These are phyloP conservation scores for Drosophila sp. DNA, from an alignment of 1,140 invertebrate genomes.

Conservation along the genomic window DNA sequence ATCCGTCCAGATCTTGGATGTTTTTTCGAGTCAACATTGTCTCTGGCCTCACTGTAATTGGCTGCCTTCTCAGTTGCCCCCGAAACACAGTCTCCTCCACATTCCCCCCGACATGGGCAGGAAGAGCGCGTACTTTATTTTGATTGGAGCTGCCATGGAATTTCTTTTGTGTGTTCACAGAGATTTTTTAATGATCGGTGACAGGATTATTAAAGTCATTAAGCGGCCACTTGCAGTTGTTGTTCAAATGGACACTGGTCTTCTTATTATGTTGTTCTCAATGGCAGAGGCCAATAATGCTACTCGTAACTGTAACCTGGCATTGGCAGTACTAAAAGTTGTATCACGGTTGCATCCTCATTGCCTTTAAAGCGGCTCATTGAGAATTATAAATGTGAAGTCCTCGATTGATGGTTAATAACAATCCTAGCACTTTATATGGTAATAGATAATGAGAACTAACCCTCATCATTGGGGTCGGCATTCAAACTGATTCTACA, in stretches of 20 bases:
- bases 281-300: constrained; percentile 33
- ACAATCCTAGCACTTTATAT: too few relatives aligned
- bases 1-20: constrained; percentile 18
- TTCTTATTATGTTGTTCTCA: constrained; percentile 30
- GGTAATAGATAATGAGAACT: too few relatives aligned
- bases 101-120: constrained; percentile 42
- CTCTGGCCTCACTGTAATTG: constrained; percentile 48
- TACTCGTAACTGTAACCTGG: constrained; percentile 73
- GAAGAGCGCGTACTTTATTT: constrained; percentile 81
- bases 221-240: constrained; percentile 58
- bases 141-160: constrained; percentile 83
- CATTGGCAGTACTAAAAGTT: constrained; percentile 66
- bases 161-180: constrained; percentile 79
- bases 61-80: constrained; percentile 26
- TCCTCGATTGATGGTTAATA: too few relatives aligned
- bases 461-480: too few relatives aligned
- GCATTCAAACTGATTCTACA: too few relatives aligned
- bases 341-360: constrained; percentile 16
- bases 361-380: constrained; percentile 3
- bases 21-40: constrained; percentile 43
- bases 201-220: constrained; percentile 84
- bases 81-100: constrained; percentile 9
- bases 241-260: constrained; percentile 18
- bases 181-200: constrained; percentile 83
- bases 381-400: neutral